Evolutionary conservation across 1,140 invertebrate genomes (phyloP), one percentile per base, ranked within the genome.

Genomic region (Caerostris extrusa): DNA sequence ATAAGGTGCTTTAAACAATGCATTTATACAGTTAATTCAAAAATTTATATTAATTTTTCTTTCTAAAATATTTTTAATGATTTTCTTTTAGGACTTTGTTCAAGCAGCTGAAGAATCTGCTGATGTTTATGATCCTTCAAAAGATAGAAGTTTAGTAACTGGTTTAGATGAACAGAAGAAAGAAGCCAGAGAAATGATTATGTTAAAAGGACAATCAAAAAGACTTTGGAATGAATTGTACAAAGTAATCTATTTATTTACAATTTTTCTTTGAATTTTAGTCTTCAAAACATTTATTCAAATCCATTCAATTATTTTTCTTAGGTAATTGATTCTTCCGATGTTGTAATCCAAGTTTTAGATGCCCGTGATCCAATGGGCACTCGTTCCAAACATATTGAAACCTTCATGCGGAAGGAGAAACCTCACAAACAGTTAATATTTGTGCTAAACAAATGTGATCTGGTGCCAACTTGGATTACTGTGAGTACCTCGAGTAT

Each of bases 201-300:
- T 99, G 97, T 97, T 97, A 86, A 98, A 98, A 58, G 99, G 99
- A 5, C 98, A 99, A 96, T 99, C 99, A 95, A 99, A 97, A 96
- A 97, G 99, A 95, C 99, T 99, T 95, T 99, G 99, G 99, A 99
- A 99, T 96, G 99, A 99, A 96, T 96, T 99, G 7, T 99, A 99
- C 96, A 99, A 99, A 97, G 97, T 97, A 60, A 69, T 58, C 34
- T 7, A 50, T 81, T 71, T 34, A 2, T 0, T 2, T 34, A 34
- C 34, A 34, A n/a, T 89, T 83, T 19, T 82, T 5, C 71, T 19
- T 58, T 94, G 5, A 85, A 94, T 7, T 17, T 34, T 81, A 12
- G n/a, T 69, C 53, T 94, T 81, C 64, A 14, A 61, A 93, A 5
- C 12, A 3, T 7, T 60, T 60, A 7, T 61, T 64, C 17, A 14